A percentile compares a stretch with the other conserved stretches of the same genome.
These are phyloP conservation scores for Scaptomyza polygonia DNA, from an alignment of 2,888 invertebrate species.

Conservation along the genomic window DNA sequence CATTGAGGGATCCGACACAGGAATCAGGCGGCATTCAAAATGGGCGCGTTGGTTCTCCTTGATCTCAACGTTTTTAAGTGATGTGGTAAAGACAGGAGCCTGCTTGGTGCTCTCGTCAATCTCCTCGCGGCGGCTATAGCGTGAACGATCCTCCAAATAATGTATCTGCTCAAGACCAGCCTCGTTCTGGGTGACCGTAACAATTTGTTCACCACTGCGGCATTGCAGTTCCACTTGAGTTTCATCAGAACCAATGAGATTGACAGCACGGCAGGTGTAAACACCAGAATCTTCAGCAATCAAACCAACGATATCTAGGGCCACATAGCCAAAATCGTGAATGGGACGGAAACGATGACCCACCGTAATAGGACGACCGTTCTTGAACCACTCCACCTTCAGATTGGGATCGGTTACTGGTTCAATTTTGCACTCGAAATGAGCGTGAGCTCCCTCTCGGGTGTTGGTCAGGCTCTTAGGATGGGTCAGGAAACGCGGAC, in stretches of 20 bases:
- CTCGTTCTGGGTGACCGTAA: conserved; percentile 94
- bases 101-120: conserved; percentile 94
- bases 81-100: conserved; percentile 96
- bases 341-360: conserved; percentile 98
- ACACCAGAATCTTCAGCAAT: conserved; percentile 98
- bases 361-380: conserved; percentile 96
- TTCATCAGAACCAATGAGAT: conserved; percentile 95
- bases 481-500: conserved; percentile 93
- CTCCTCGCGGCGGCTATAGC: conserved; percentile 90
- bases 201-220: conserved; percentile 91
- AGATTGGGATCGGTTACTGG: conserved; percentile 98
- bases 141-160: conserved; percentile 93
- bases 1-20: conserved; percentile 96
- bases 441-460: conserved; percentile 95
- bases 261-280: conserved; percentile 97
- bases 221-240: conserved; percentile 90
- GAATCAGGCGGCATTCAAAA: conserved; percentile 96
- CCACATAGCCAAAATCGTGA: conserved; percentile 99
- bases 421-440: conserved; percentile 98
- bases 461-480: conserved; percentile 94
- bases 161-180: conserved; percentile 95
- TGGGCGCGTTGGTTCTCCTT: conserved; percentile 97
- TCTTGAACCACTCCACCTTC: conserved; percentile 98
- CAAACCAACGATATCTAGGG: conserved; percentile 97
- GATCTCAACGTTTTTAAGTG: conserved; percentile 95